These are phyloP conservation scores for Agelastica alni DNA, from an alignment of 2,888 invertebrate genomes.

Conservation along the genomic window DNA sequence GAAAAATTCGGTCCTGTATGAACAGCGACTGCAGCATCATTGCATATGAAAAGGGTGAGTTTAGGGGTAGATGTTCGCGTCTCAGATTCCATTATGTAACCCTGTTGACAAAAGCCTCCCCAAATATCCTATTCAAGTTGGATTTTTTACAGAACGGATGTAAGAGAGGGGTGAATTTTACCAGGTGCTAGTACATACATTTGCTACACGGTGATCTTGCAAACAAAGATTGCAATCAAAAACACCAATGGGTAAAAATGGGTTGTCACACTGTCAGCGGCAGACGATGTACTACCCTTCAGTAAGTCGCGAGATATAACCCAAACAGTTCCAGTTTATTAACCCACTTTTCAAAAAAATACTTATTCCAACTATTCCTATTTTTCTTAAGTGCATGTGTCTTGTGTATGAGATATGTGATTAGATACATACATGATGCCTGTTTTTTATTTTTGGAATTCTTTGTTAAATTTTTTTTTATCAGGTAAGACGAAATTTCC, in stretches of 20 bases:
- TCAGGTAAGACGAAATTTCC: constrained; percentile 10
- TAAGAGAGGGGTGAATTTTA: constrained; percentile 54
- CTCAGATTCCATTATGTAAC: constrained; percentile 58
- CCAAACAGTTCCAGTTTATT: constrained; percentile 21
- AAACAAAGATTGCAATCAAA: constrained; percentile 56
- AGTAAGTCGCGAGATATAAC: constrained; percentile 29
- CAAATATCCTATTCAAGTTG: constrained; percentile 55
- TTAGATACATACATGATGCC: too few relatives aligned
- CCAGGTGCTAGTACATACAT: constrained; percentile 52
- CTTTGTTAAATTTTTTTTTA: too few relatives aligned
- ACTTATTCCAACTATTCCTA: background rate
- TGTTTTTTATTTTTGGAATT: too few relatives aligned
- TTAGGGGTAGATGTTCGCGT: constrained; percentile 54
- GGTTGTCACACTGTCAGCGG: constrained; percentile 35
- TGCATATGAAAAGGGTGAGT: constrained; percentile 56
- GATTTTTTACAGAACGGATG: constrained; percentile 52
- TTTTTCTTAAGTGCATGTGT: constrained; percentile 2
- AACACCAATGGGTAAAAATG: constrained; percentile 51
- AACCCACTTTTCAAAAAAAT: constrained; percentile 16
- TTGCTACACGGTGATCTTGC: constrained; percentile 54
- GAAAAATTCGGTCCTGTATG: constrained; percentile 35
- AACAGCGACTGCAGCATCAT: constrained; percentile 52
- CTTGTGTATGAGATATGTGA: background rate
- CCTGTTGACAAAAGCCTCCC: constrained; percentile 56
- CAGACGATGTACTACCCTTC: constrained; percentile 28